Evolutionary conservation across 2,888 invertebrate species (phyloP), one percentile per base, ranked within the genome.

Genomic region (Fragum fragum): DNA sequence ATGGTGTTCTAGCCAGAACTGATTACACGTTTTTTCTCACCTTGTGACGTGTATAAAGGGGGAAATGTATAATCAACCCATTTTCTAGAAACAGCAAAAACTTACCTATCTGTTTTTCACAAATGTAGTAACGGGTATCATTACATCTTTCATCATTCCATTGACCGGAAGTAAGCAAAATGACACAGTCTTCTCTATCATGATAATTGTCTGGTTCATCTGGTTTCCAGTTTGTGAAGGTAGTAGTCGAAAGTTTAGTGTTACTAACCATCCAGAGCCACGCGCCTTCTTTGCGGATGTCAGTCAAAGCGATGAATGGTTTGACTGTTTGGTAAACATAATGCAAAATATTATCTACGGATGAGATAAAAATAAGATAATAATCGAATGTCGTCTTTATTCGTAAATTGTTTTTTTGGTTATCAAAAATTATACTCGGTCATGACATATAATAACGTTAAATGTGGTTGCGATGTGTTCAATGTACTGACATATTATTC

Each of bases 221-320:
- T 1, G 42, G 11, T 1, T 11, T 28, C 73, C 73, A 73, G 61
- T 61, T 73, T 21, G 61, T 47, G 61, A 42, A 73, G 21, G 32
- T 57, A 18, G 36, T 47, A 26, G 26, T 23, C 9, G n/a, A 16
- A 1, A 61, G 52, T n/a, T 71, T 26, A 0, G 16, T 21, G 32
- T 71, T 57, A 32, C 72, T 72, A 11, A 39, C 36, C 73, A 73
- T 73, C 73, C 73, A 73, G 2, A 61, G 42, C 47, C 63, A 73
- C 18, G n/a, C 47, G n/a, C 39, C 29, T 23, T 73, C 73, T 29
- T 61, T 61, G 9, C n/a, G n/a, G 14, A 73, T 16, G 42, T 73
- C 73, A 14, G 73, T 29, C 21, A 71, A 32, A 21, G 63, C 63
- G 18, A 63, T 32, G 63, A 63, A 63, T 63, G 63, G 63, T 21